A percentile compares a stretch with the other conserved stretches of the same genome.
Conservation (phyloP, 2,888 invertebrate genomes). For the Pyrrhosoma nymphula region DNA sequence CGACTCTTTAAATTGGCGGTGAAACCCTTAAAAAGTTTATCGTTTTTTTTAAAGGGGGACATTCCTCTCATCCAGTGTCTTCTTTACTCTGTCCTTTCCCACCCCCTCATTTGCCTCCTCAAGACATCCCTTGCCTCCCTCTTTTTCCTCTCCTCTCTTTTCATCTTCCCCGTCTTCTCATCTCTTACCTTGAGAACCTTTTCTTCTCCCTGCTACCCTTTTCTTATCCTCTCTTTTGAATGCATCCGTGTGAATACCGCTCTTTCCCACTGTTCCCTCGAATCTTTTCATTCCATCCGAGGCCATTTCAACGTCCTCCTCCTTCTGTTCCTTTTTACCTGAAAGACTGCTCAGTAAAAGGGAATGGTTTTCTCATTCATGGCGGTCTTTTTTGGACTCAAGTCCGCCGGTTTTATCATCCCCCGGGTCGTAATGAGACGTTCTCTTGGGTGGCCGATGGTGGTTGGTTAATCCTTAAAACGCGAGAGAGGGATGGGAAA, state of each 20-base stretch:
- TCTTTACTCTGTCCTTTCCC: not conserved
- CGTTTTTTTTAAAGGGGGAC: not conserved
- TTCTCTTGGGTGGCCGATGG: not conserved
- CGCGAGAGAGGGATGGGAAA: not conserved
- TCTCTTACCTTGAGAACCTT: not conserved
- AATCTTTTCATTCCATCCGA: not conserved
- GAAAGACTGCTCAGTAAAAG: not conserved
- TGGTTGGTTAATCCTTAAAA: not conserved
- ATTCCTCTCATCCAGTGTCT: not conserved
- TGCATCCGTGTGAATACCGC: not conserved
- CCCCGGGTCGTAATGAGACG: not conserved
- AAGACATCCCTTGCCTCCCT: not conserved
- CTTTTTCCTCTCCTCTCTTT: not conserved
- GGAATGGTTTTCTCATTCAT: not conserved
- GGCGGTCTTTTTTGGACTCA: not conserved
- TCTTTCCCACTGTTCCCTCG: not conserved
- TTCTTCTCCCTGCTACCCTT: not conserved
- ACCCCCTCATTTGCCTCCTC: not conserved
- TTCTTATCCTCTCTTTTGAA: not conserved
- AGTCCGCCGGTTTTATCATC: not conserved
- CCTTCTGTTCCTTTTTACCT: not conserved
- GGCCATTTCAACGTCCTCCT: not conserved
- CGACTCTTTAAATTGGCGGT: not conserved
- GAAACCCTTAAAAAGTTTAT: not conserved
- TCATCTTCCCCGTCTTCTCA: not conserved